Evolutionary conservation across 2,113 vertebrate species (phyloP).

Genomic region (Polypterus bichir): DNA sequence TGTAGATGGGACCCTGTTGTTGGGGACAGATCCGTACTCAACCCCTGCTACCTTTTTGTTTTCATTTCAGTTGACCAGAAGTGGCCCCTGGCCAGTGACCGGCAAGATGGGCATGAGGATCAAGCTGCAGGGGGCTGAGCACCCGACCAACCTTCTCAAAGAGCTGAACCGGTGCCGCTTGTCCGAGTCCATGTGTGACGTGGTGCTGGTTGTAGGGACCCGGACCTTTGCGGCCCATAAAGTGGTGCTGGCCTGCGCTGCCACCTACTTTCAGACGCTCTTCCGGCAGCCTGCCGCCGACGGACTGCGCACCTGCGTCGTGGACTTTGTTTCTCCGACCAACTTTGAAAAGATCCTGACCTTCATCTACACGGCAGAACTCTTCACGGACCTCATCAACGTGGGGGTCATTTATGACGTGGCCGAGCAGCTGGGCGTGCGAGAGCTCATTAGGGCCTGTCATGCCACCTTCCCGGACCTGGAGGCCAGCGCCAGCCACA

Average conservation of each 20-base stretch:
- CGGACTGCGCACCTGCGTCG: constrained; percentile 55
- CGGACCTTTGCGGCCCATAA: constrained; percentile 82
- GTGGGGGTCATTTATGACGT: constrained; percentile 89
- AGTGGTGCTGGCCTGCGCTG: constrained; percentile 74
- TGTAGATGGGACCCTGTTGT: too few species aligned
- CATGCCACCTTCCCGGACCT: constrained; percentile 86
- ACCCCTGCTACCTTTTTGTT: constrained; percentile 10
- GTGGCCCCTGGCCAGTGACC: constrained; percentile 30
- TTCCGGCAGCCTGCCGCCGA: constrained; percentile 37
- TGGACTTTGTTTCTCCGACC: constrained; percentile 81
- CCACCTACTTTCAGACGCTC: constrained; percentile 78
- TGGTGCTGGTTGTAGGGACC: constrained; percentile 76
- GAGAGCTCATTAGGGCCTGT: constrained; percentile 74
- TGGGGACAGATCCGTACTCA: too few species aligned
- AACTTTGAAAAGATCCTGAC: constrained; percentile 92
- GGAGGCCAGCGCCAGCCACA: constrained; percentile 52
- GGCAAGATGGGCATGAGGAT: constrained; percentile 84
- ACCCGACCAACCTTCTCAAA: constrained; percentile 75
- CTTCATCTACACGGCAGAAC: constrained; percentile 87
- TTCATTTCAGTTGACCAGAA: constrained; percentile 16
- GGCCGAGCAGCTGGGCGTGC: constrained; percentile 75
- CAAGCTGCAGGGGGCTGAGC: constrained; percentile 79
- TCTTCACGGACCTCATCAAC: constrained; percentile 82
- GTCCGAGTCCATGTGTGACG: constrained; percentile 78
- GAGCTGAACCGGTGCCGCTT: constrained; percentile 86